Evolutionary conservation across 2,113 vertebrate genomes (phyloP).

Genomic region (Trogon surrucura): DNA sequence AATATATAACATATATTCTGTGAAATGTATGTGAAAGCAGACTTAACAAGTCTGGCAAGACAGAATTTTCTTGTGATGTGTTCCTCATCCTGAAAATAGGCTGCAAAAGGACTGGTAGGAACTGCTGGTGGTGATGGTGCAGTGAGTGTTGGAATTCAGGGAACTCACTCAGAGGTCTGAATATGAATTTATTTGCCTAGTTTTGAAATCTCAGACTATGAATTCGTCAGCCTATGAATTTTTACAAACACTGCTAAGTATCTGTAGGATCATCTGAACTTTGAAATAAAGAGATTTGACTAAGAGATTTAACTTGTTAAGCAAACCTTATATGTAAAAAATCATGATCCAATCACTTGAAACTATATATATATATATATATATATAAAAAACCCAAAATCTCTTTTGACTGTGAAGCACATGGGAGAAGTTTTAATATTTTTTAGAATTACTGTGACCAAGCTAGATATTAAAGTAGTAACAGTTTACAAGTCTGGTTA

Average conservation of each 20-base stretch:
- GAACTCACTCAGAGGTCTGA: neutral
- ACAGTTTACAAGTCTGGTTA: neutral
- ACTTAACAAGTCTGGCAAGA: conserved; percentile 14
- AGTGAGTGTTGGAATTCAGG: neutral
- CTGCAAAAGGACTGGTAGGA: neutral
- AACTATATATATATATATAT: neutral
- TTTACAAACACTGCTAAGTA: neutral
- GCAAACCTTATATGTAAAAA: neutral
- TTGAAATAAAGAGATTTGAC: neutral
- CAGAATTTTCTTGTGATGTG: neutral
- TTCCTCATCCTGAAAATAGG: neutral
- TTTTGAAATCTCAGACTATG: neutral
- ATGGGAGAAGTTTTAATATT: neutral
- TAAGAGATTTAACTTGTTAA: neutral
- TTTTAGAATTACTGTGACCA: neutral
- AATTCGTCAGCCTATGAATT: neutral
- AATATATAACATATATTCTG: neutral
- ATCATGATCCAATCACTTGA: neutral
- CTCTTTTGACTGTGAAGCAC: neutral
- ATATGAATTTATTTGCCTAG: neutral
- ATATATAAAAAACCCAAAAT: too few species aligned
- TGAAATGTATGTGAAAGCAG: neutral
- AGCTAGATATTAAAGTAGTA: neutral
- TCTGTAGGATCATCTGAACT: neutral
- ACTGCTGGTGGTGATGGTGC: neutral